Conservation (phyloP, 30 jellyfish, hydroid and myxozoan genomes). For the Cassiopea xamachana region DNA sequence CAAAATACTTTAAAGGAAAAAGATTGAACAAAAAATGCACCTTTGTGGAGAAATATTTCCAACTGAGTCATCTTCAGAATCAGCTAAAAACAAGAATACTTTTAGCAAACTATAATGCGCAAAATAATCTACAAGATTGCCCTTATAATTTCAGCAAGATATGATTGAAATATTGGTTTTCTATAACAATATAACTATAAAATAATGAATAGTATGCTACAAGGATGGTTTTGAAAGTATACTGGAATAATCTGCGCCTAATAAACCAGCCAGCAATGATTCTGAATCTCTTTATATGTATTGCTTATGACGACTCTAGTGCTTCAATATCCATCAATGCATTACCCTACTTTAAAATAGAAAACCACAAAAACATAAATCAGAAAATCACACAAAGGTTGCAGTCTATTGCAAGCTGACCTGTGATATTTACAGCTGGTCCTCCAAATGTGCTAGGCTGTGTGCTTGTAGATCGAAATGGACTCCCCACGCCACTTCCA, state of each 20-base stretch:
- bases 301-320: too few species aligned
- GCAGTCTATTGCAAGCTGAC: constrained; percentile 10
- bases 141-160: too few species aligned
- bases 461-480: constrained; percentile 64
- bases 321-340: too few species aligned
- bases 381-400: not conserved
- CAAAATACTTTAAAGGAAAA: too few species aligned
- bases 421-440: constrained; percentile 84
- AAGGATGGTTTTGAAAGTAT: too few species aligned
- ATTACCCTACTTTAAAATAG: not conserved
- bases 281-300: too few species aligned
- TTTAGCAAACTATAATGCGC: not conserved
- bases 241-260: too few species aligned
- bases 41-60: constrained; percentile 60
- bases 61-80: constrained; percentile 48
- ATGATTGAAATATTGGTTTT: too few species aligned
- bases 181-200: too few species aligned
- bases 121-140: not conserved
- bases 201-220: too few species aligned
- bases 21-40: not conserved
- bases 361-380: not conserved
- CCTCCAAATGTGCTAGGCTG: constrained; percentile 83
- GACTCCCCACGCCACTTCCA: constrained; percentile 65
- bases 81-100: constrained; percentile 24
- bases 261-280: too few species aligned